Conservation (phyloP, 2,113 vertebrate genomes). For the Tenebrosternarchus preto region DNA sequence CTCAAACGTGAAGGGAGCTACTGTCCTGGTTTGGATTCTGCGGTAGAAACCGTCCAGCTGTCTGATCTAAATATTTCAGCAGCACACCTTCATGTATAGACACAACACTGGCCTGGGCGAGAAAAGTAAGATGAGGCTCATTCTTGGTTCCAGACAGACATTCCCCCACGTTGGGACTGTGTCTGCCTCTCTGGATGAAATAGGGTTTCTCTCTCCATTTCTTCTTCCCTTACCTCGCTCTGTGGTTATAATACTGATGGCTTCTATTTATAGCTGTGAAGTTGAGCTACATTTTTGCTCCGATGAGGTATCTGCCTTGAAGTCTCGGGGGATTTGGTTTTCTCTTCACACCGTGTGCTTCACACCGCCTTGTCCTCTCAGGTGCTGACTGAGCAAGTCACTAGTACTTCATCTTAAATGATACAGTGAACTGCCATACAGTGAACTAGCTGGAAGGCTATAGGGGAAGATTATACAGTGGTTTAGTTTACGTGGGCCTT, state of each 20-base stretch:
- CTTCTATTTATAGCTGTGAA: slow-evolving; percentile 37
- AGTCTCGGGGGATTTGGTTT: slow-evolving; percentile 12
- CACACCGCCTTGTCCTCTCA: neutral
- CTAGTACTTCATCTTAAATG: slow-evolving; percentile 17
- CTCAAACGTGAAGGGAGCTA: no score
- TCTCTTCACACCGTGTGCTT: neutral
- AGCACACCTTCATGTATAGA: neutral
- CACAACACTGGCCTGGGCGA: neutral
- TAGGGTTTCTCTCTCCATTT: neutral
- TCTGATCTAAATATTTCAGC: neutral
- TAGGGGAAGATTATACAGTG: slow-evolving; percentile 13
- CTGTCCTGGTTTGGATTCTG: neutral
- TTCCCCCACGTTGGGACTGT: neutral
- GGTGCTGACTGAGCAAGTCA: neutral
- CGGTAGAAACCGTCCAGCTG: neutral
- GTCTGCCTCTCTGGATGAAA: neutral
- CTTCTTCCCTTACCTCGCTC: neutral
- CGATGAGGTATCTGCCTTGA: neutral
- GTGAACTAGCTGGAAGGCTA: slow-evolving; percentile 9
- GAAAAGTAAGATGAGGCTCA: slow-evolving; percentile 1
- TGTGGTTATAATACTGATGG: slow-evolving; percentile 2
- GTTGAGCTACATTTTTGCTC: slow-evolving; percentile 42
- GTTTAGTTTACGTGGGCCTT: neutral
- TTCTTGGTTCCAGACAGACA: neutral
- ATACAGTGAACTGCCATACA: slow-evolving; percentile 19